These are phyloP conservation scores for Diarsia brunnea DNA, from an alignment of 2,888 invertebrate species.

Conservation along the genomic window DNA sequence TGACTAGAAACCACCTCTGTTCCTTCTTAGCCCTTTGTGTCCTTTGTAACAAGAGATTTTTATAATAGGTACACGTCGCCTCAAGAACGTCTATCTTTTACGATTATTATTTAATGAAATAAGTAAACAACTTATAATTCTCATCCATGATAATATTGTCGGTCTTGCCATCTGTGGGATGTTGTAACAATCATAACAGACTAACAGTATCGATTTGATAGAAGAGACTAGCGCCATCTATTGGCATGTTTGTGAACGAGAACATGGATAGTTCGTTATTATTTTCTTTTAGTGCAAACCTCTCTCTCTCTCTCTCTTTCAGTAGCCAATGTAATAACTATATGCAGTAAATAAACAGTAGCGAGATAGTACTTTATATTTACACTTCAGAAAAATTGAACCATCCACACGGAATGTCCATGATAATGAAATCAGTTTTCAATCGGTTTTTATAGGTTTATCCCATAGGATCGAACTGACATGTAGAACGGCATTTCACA, in stretches of 20 bases:
- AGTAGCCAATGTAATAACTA: neutral
- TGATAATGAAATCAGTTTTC: conserved; percentile 14
- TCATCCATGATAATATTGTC: neutral
- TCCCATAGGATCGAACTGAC: conserved; percentile 9
- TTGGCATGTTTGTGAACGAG: neutral
- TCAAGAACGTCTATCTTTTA: too few relatives aligned
- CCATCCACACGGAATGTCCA: neutral
- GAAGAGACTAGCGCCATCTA: neutral
- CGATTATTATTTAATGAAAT: neutral
- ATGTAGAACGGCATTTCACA: neutral
- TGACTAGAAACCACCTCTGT: too few relatives aligned
- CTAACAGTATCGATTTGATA: neutral
- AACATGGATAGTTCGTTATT: neutral
- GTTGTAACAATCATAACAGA: neutral
- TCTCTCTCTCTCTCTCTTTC: too few relatives aligned
- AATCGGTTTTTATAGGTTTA: conserved; percentile 1
- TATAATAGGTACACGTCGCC: too few relatives aligned
- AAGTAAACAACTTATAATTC: neutral
- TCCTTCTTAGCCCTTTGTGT: too few relatives aligned
- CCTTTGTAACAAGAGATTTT: too few relatives aligned
- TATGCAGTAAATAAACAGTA: neutral
- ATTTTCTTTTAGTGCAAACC: neutral
- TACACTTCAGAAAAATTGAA: neutral
- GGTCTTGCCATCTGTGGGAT: neutral
- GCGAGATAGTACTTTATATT: neutral